A percentile compares a stretch with the other conserved stretches of the same genome.
Conservation (phyloP, 2,888 invertebrate species). For the Heliconius charithonia region DNA sequence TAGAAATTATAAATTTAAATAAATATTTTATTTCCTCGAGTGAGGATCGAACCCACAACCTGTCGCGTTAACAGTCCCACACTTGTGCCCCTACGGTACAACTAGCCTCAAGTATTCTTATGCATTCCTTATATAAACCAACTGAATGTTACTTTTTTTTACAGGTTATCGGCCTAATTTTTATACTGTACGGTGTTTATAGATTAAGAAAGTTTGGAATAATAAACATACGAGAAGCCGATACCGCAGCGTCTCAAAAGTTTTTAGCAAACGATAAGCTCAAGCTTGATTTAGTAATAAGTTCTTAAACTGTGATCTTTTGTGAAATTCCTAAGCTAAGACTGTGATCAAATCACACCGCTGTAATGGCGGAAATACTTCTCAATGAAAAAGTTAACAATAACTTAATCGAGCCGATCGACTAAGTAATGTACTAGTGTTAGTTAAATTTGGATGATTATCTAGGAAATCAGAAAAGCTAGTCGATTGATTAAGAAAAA, state of each 20-base stretch:
- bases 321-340: background rate
- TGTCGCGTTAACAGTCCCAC: too few relatives aligned
- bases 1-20: too few relatives aligned
- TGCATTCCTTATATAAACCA: background rate
- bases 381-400: background rate
- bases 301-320: background rate
- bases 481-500: background rate
- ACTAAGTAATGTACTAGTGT: background rate
- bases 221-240: conserved; percentile 33
- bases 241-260: conserved; percentile 38
- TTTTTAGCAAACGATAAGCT: conserved; percentile 40
- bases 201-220: conserved; percentile 44
- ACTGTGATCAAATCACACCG: background rate
- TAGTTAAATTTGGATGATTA: background rate
- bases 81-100: too few relatives aligned
- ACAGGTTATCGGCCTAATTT: conserved; percentile 63
- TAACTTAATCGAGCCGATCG: background rate
- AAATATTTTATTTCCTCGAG: too few relatives aligned
- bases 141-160: conserved; percentile 32
- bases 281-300: conserved; percentile 1
- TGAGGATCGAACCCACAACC: too few relatives aligned
- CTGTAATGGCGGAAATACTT: background rate
- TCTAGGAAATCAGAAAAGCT: background rate
- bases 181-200: conserved; percentile 60
- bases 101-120: background rate